Evolutionary conservation across 2,797 vertebrate species (phyloP), one percentile per base, ranked within the genome.

Genomic region (Harpagifer antarcticus): DNA sequence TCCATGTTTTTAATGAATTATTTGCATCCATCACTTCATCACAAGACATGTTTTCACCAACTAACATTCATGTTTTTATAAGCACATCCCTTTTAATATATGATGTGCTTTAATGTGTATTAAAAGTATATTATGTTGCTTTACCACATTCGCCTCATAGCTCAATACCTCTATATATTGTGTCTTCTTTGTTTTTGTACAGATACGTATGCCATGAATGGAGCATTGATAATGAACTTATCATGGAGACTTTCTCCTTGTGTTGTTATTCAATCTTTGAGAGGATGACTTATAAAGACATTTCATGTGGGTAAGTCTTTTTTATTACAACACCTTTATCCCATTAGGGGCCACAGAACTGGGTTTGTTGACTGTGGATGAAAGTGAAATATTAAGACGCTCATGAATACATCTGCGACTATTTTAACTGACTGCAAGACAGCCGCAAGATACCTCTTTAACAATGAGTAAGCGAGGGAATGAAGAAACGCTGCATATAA

Each of bases 341-440:
- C 69, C 78, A 91, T 90, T 86, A 87, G 73, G 78, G 61, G 74
- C 49, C 61, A 74, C 62, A 75, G 74, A 84, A 86, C 63, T 74
- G 50, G 16, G 63, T 76, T 78, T 86, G 72, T 79, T 70, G 73
- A 61, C 72, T 66, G 57, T 61, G 75, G 68, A 84, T 85, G 82
- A 91, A 79, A 89, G 48, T 79, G 85, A 86, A 86, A 87, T 91
- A 87, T 89, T 87, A 76, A 86, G 72, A 50, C 53, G 52, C 53
- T 78, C 31, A 11, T 81, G 74, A 88, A 83, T 42, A 87, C 58
- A 70, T 80, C 83, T 85, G 82, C 48, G 75, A 69, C 69, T 83
- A 76, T 68, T 89, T 85, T 81, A 78, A 85, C 72, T 72, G 68
- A 78, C 82, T 83, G 69, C 60, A 47, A 82, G 66, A 64, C 72